phyloP scores from a whole-genome alignment of 1,140 invertebrate genomes.

The Leptopilina boulardi region DNA sequence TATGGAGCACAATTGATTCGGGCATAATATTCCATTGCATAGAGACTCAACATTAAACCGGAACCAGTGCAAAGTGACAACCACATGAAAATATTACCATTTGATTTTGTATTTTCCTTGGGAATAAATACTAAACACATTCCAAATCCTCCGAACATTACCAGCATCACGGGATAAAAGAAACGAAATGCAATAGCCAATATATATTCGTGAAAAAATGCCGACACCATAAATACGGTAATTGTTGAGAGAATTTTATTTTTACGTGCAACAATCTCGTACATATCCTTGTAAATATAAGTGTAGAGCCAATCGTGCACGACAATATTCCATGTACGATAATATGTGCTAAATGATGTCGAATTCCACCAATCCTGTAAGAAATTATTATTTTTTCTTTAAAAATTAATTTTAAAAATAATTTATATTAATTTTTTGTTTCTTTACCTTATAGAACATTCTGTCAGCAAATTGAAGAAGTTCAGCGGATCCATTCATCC shows the following conservation, averaged over 20 bases:
- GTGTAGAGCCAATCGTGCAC: conserved; percentile 96
- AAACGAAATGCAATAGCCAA: conserved; percentile 86
- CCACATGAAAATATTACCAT: conserved; percentile 91
- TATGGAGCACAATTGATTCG: conserved; percentile 83
- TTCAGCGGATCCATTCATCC: conserved; percentile 93
- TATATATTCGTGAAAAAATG: conserved; percentile 91
- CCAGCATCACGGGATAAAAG: conserved; percentile 90
- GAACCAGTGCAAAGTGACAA: conserved; percentile 85
- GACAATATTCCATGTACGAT: conserved; percentile 95
- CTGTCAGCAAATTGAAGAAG: conserved; percentile 91
- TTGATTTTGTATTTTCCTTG: conserved; percentile 73
- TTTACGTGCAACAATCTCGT: conserved; percentile 76
- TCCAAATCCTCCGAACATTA: conserved; percentile 82
- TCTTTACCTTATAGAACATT: conserved; percentile 87
- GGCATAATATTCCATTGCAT: conserved; percentile 91
- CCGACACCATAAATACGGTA: conserved; percentile 81
- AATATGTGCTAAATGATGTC: conserved; percentile 87
- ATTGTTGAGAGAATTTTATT: conserved; percentile 77
- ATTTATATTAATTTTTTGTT: conserved; percentile 28
- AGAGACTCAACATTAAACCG: conserved; percentile 85
- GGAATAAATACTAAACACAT: conserved; percentile 78
- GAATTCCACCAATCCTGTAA: conserved; percentile 96
- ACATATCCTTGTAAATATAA: conserved; percentile 93
- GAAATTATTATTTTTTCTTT: conserved; percentile 38
- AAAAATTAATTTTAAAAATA: conserved; percentile 29